Evolutionary conservation across 2,797 vertebrate genomes (phyloP), one percentile per base, ranked within the genome.

Genomic region (Picus viridis): DNA sequence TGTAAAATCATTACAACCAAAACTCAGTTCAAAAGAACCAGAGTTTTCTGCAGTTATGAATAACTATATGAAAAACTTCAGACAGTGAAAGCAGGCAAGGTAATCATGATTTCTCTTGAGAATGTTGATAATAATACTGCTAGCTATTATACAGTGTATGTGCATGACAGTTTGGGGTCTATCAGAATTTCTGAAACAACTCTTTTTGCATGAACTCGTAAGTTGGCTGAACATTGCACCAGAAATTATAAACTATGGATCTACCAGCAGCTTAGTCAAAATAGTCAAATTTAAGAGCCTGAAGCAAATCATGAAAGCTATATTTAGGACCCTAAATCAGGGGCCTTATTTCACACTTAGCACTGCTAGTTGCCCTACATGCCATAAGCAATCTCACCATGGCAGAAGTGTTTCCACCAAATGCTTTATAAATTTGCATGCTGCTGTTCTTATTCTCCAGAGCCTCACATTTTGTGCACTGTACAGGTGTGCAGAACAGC

Each of bases 331-430:
- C 43, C 30, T 84, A 94, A 96, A 94, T 92, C 82, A 79, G 54
- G 79, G 57, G 53, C 70, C 73, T 89, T 94, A 78, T 89, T 92
- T 92, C 82, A 94, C 77, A 64, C 82, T 93, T 86, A 95, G 79
- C 70, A 76, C 8, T 94, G 53, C 79, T 77, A 41, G 69, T 93
- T 92, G 84, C 76, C 91, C 91, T 89, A 92, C 27, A 88, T 90
- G 93, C 85, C 94, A 95, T 16, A 86, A 92, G 79, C 85, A 95
- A 96, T 96, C 57, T 93, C 86, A 64, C 94, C 94, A 96, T 34
- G 63, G 92, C 53, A 89, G 80, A 92, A 89, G 30, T 64, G 73
- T 83, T 79, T 70, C 56, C 68, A 85, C 73, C 81, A 93, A 80
- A 83, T 36, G 39, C 63, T 61, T 89, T 36, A 54, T 17, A 53